phyloP scores from a whole-genome alignment of 2,113 vertebrate genomes.

The Bungarus multicinctus region DNA sequence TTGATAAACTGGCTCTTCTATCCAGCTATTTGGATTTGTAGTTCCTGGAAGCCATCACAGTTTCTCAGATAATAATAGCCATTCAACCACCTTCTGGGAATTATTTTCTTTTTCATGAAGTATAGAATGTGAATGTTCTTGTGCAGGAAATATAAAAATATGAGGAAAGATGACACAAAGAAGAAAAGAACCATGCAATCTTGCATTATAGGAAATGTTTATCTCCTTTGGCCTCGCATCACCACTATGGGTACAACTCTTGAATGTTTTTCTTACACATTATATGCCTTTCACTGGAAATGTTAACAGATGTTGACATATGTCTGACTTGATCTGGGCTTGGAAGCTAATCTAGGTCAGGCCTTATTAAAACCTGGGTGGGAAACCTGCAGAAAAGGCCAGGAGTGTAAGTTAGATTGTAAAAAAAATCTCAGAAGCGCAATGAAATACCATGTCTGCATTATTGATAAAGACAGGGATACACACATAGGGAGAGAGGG shows the following conservation, averaged over 20 bases:
- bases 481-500: background rate
- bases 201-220: background rate
- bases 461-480: background rate
- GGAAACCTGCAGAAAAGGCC: background rate
- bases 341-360: background rate
- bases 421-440: background rate
- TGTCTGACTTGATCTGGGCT: background rate
- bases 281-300: background rate
- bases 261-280: background rate
- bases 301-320: background rate
- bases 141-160: too few species aligned
- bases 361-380: background rate
- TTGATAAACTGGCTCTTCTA: background rate
- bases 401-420: background rate
- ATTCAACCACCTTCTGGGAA: background rate
- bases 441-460: background rate
- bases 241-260: background rate
- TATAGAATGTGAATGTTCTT: background rate
- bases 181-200: background rate
- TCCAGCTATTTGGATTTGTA: background rate
- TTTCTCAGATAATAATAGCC: background rate
- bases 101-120: background rate
- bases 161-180: background rate
- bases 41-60: background rate
- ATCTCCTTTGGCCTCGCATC: background rate